Evolutionary conservation across 1,140 invertebrate species (phyloP).

Genomic region (Sitophilus oryzae): DNA sequence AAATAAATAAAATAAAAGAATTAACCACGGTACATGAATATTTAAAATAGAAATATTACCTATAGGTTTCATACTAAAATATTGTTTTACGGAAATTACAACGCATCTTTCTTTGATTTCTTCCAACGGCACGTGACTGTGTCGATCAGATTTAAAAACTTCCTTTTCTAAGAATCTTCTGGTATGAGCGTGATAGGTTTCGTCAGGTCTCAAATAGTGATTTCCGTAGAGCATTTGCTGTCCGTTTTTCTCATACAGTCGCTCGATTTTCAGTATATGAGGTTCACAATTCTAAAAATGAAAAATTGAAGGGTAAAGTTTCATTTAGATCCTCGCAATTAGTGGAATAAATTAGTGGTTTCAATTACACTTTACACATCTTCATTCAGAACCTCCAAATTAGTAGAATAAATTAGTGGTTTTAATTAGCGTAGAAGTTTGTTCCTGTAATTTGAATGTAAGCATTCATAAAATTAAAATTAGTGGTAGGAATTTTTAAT

Average conservation of each 20-base stretch:
- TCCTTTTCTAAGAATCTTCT: constrained; percentile 95
- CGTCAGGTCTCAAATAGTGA: constrained; percentile 69
- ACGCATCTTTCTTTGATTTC: constrained; percentile 89
- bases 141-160: constrained; percentile 90
- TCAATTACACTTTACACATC: too few relatives aligned
- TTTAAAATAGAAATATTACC: too few relatives aligned
- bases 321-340: too few relatives aligned
- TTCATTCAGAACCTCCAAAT: neutral
- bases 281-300: constrained; percentile 55
- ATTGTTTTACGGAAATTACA: constrained; percentile 93
- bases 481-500: too few relatives aligned
- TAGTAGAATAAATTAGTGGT: too few relatives aligned
- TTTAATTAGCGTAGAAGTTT: too few relatives aligned
- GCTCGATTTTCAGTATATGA: constrained; percentile 84
- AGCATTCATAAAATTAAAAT: too few relatives aligned
- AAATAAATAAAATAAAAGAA: constrained; percentile 13
- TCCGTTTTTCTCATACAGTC: constrained; percentile 76
- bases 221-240: constrained; percentile 87
- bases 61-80: constrained; percentile 84
- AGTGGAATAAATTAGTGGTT: too few relatives aligned
- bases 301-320: neutral
- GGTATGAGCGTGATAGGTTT: constrained; percentile 93
- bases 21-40: constrained; percentile 3
- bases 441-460: too few relatives aligned
- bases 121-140: constrained; percentile 74